Evolutionary conservation across 1,140 invertebrate species (phyloP).

Genomic region (Nasonia giraulti): DNA sequence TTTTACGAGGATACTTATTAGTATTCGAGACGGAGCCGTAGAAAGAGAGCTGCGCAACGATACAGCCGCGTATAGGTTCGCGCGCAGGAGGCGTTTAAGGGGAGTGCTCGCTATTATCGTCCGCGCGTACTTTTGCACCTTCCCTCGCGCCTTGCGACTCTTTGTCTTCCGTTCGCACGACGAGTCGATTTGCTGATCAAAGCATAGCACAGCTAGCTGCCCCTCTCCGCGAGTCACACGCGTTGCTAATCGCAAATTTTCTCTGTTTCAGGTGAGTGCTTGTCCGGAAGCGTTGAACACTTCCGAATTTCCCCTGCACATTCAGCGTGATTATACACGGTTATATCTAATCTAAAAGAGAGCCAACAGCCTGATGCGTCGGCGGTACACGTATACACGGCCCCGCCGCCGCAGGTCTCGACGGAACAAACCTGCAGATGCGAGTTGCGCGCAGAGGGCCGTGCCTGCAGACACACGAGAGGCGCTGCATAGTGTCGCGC

Average conservation of each 20-base stretch:
- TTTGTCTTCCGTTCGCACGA: neutral
- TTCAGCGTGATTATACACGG: neutral
- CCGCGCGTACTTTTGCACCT: constrained; percentile 24
- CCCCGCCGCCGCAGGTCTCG: no score
- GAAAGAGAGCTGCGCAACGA: constrained; percentile 7
- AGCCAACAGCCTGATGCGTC: no score
- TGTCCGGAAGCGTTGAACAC: neutral
- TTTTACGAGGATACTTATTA: constrained; percentile 48
- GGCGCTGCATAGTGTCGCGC: neutral
- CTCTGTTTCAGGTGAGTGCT: neutral
- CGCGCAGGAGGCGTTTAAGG: neutral
- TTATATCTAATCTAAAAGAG: neutral
- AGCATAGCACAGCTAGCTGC: no score
- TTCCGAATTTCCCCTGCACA: neutral
- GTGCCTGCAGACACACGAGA: constrained; percentile 1
- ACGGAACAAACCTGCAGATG: neutral
- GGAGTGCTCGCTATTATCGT: constrained; percentile 26
- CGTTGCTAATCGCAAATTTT: neutral
- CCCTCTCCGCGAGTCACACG: no score
- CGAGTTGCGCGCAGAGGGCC: constrained; percentile 11
- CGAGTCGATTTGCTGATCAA: no score
- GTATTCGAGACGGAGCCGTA: constrained; percentile 43
- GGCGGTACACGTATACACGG: no score
- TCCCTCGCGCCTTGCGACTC: neutral
- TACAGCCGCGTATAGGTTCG: constrained; percentile 3